Evolutionary conservation across 2,888 invertebrate genomes (phyloP).

Genomic region (Campoplex capitator): DNA sequence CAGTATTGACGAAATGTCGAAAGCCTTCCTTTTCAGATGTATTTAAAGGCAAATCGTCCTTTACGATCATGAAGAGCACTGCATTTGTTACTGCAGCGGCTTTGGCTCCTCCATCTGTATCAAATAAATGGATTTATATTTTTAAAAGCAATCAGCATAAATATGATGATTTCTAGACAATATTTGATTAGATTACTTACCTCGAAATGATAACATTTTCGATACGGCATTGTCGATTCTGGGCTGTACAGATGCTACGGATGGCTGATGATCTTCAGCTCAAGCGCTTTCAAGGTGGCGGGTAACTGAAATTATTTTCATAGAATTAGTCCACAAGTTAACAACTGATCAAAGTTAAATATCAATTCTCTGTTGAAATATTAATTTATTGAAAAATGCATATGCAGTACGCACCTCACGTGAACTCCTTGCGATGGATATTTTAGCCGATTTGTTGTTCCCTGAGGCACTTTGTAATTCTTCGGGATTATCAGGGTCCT

Average conservation of each 20-base stretch:
- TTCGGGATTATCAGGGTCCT: not conserved
- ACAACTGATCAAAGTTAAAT: too few species aligned
- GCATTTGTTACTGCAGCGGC: conserved; percentile 46
- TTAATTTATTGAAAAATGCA: too few species aligned
- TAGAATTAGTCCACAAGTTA: not conserved
- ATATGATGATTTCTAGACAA: too few species aligned
- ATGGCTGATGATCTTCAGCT: not conserved
- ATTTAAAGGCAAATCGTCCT: conserved; percentile 57
- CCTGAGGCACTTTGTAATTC: not conserved
- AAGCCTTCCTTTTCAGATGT: conserved; percentile 64
- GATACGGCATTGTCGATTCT: conserved; percentile 23
- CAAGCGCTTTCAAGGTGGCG: not conserved
- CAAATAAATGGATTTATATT: not conserved
- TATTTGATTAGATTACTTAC: not conserved
- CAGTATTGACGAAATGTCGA: conserved; percentile 27
- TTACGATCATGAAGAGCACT: conserved; percentile 61
- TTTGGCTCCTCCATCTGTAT: conserved; percentile 35
- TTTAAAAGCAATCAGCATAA: too few species aligned
- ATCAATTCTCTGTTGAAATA: too few species aligned
- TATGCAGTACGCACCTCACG: not conserved
- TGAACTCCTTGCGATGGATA: not conserved
- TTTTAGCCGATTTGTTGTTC: not conserved
- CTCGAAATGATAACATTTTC: conserved; percentile 35
- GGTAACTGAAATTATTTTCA: not conserved
- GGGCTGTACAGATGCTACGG: conserved; percentile 4